phyloP scores from a whole-genome alignment of 2,113 vertebrate species.

The Poecile atricapillus region DNA sequence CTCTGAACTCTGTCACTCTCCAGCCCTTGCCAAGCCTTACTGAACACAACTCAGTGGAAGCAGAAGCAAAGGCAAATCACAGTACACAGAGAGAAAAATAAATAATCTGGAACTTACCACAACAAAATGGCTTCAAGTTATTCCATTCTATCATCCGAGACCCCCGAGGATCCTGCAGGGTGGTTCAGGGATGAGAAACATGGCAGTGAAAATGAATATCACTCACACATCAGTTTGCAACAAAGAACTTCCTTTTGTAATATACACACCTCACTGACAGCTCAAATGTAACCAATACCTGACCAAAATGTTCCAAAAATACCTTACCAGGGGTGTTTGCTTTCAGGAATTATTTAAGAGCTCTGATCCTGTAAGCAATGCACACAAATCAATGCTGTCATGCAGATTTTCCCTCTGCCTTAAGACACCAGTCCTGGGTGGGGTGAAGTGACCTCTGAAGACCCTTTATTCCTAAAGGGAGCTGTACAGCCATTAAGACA shows the following conservation, averaged over 20 bases:
- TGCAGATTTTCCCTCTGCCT: background rate
- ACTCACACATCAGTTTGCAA: background rate
- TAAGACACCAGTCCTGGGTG: background rate
- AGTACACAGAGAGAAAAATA: background rate
- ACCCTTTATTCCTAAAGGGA: background rate
- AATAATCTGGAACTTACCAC: conserved; percentile 72
- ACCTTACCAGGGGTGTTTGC: background rate
- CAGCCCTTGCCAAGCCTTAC: background rate
- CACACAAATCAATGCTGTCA: background rate
- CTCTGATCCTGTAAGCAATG: background rate
- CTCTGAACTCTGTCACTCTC: background rate
- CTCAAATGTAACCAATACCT: background rate
- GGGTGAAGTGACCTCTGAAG: background rate
- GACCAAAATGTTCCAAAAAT: background rate
- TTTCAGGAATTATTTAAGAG: background rate
- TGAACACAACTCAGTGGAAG: background rate
- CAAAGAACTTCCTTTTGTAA: background rate
- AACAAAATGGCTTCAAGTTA: conserved; percentile 80
- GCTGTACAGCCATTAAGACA: background rate
- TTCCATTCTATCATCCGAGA: conserved; percentile 91
- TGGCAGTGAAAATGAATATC: background rate
- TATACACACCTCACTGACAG: background rate
- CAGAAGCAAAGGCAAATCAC: background rate
- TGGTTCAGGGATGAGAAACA: background rate
- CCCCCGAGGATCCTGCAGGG: conserved; percentile 84